Percentiles rank a stretch among this genome's conserved stretches.
These are phyloP conservation scores for Adelphocoris suturalis DNA, from an alignment of 2,888 invertebrate genomes.

Conservation along the genomic window DNA sequence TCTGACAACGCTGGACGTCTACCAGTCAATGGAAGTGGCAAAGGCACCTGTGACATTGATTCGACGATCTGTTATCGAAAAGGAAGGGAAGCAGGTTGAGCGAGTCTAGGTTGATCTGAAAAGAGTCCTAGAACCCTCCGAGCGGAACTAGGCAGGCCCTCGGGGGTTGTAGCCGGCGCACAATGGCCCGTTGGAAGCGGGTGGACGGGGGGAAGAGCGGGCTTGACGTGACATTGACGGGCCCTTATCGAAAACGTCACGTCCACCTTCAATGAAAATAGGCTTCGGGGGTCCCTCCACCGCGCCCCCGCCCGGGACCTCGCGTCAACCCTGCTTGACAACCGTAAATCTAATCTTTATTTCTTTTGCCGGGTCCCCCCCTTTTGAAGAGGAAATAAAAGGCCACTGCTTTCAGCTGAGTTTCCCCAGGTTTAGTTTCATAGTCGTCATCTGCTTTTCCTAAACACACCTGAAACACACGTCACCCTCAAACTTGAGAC, in stretches of 20 bases:
- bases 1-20: background rate
- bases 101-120: constrained; percentile 56
- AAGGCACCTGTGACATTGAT: constrained; percentile 41
- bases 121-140: constrained; percentile 49
- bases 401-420: constrained; percentile 36
- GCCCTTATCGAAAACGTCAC: constrained; percentile 70
- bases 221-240: constrained; percentile 69
- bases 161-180: background rate
- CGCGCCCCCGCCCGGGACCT: background rate
- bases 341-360: constrained; percentile 70
- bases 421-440: constrained; percentile 52
- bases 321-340: constrained; percentile 62
- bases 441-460: constrained; percentile 11
- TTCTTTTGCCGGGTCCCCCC: constrained; percentile 49
- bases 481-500: too few species aligned
- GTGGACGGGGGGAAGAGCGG: background rate
- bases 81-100: constrained; percentile 46
- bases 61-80: constrained; percentile 50
- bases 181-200: background rate
- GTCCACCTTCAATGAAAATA: constrained; percentile 70
- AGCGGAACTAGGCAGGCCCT: background rate
- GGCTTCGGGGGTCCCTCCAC: constrained; percentile 10
- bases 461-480: background rate
- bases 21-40: constrained; percentile 30
- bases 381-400: constrained; percentile 50